A percentile compares a stretch with the other conserved stretches of the same genome.
Conservation (phyloP, 2,113 vertebrate genomes). For the Polypterus bichir region DNA sequence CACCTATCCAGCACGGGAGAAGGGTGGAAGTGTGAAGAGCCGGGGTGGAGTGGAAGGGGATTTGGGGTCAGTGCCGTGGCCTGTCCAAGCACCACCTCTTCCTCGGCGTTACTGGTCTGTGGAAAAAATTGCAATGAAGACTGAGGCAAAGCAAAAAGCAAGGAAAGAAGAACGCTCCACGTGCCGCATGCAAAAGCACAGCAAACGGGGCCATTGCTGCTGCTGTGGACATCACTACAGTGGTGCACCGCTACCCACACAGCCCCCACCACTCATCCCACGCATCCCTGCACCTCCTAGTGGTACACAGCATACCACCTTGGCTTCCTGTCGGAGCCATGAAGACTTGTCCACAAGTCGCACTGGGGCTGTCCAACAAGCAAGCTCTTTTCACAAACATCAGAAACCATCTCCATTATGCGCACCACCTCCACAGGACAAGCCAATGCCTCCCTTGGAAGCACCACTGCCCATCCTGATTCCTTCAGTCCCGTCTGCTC, state of each 20-base stretch:
- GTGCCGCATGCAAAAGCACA: slow-evolving; percentile 39
- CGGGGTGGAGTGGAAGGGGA: slow-evolving; percentile 47
- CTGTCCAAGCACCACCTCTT: slow-evolving; percentile 46
- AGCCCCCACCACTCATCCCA: slow-evolving; percentile 32
- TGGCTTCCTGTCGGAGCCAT: slow-evolving; percentile 6
- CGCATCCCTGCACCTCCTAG: slow-evolving; percentile 45
- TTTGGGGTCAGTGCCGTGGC: slow-evolving; percentile 38
- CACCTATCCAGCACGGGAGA: slow-evolving; percentile 71
- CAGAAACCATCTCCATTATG: too few relatives aligned
- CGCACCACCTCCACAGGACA: too few relatives aligned
- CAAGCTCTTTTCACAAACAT: too few relatives aligned
- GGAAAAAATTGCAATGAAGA: slow-evolving; percentile 75
- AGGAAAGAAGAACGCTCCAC: slow-evolving; percentile 42
- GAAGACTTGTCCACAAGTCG: not conserved
- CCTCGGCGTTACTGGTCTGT: slow-evolving; percentile 79
- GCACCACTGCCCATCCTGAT: too few relatives aligned
- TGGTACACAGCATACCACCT: slow-evolving; percentile 26
- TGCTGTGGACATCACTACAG: slow-evolving; percentile 21
- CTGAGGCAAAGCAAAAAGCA: slow-evolving; percentile 55
- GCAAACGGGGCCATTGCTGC: slow-evolving; percentile 36
- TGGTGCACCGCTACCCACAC: slow-evolving; percentile 37
- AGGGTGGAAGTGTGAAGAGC: slow-evolving; percentile 58
- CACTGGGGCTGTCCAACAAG: too few relatives aligned
- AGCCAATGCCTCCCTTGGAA: too few relatives aligned
- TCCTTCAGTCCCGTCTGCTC: too few relatives aligned